Conservation (phyloP, 2,888 invertebrate genomes). For the Phyto melanocephala region DNA sequence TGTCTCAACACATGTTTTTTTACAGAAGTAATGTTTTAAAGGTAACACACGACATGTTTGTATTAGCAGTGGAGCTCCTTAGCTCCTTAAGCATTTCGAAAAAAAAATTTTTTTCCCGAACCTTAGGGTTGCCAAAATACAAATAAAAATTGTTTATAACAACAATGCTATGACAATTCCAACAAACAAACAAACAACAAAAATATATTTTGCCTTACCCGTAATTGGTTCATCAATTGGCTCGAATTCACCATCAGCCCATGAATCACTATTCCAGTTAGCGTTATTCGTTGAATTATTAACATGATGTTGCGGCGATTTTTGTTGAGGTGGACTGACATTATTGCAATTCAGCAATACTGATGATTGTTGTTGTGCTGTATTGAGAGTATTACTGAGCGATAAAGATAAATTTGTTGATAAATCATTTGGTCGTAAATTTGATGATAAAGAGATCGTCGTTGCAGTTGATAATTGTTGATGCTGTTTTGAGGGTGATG, state of each 20-base stretch:
- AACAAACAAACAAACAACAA: no score
- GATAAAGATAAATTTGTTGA: slow-evolving; percentile 66
- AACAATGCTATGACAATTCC: no score
- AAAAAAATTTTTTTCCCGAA: no score
- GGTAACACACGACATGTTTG: no score
- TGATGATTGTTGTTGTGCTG: slow-evolving; percentile 65
- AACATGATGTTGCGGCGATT: slow-evolving; percentile 71
- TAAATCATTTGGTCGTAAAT: slow-evolving; percentile 76
- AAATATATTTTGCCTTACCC: slow-evolving; percentile 76
- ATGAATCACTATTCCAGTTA: slow-evolving; percentile 80
- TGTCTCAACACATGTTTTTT: no score
- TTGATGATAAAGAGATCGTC: slow-evolving; percentile 61
- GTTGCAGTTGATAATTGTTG: slow-evolving; percentile 61
- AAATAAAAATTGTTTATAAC: no score
- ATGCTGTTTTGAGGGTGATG: slow-evolving; percentile 70
- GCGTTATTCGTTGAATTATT: slow-evolving; percentile 76
- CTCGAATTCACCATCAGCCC: slow-evolving; percentile 91
- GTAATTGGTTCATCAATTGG: slow-evolving; percentile 85
- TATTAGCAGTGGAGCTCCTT: no score
- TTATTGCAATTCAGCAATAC: slow-evolving; percentile 77
- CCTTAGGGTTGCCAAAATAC: no score
- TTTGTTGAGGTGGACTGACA: slow-evolving; percentile 73
- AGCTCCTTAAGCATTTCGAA: no score
- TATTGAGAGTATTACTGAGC: slow-evolving; percentile 67
- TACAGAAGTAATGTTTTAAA: no score